These are phyloP conservation scores for Teleogryllus oceanicus DNA, from an alignment of 2,888 invertebrate genomes.

Conservation along the genomic window DNA sequence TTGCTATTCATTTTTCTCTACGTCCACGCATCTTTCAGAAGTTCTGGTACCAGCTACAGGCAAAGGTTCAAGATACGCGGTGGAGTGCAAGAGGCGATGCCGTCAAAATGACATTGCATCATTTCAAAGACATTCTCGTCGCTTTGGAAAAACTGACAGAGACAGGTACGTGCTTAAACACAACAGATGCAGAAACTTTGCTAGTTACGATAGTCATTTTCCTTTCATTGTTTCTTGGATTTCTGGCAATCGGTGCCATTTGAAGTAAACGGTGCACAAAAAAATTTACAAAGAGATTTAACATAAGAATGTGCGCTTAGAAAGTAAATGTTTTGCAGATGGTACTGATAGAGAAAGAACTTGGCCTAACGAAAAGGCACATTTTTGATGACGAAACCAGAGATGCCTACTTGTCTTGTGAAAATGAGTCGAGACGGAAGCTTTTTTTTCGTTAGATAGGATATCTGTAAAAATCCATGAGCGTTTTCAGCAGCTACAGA, in stretches of 20 bases:
- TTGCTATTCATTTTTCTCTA: neutral
- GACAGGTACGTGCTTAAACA: conserved; percentile 34
- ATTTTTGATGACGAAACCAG: conserved; percentile 20
- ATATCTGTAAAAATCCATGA: no score
- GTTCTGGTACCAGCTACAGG: neutral
- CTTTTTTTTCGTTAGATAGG: no score
- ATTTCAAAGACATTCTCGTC: neutral
- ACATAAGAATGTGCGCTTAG: conserved; percentile 25
- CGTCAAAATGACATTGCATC: neutral
- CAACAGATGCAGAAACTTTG: conserved; percentile 32
- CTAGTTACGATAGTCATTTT: conserved; percentile 29
- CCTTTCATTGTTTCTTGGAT: conserved; percentile 12
- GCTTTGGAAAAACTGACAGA: conserved; percentile 11
- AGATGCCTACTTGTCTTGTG: no score
- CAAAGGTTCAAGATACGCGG: neutral
- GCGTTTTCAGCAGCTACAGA: no score
- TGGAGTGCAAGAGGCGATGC: neutral
- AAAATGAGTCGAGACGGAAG: no score
- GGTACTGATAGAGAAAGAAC: conserved; percentile 19
- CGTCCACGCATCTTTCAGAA: neutral
- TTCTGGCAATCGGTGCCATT: neutral
- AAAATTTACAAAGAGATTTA: conserved; percentile 33
- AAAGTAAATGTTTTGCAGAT: conserved; percentile 25
- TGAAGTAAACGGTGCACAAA: conserved; percentile 29
- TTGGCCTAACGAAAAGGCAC: conserved; percentile 20